Percentiles rank a stretch among this genome's conserved stretches.
Conservation (phyloP, 1,140 invertebrate species). For the Euura saliciscinereae region DNA sequence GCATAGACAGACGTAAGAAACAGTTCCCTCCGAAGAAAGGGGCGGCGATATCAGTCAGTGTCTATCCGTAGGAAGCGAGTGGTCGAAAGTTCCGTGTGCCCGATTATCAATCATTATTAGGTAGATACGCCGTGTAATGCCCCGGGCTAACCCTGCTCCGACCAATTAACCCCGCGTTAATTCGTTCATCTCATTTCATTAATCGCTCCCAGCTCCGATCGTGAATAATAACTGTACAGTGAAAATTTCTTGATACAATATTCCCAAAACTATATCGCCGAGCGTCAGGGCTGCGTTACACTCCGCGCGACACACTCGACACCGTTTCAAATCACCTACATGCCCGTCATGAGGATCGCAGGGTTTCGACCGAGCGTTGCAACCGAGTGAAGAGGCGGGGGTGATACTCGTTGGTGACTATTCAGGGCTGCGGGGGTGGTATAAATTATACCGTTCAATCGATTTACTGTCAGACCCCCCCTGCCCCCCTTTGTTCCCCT, state of each 20-base stretch:
- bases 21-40: too few relatives aligned
- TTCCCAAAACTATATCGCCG: not conserved
- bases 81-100: too few relatives aligned
- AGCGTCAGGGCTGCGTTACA: not conserved
- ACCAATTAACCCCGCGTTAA: too few relatives aligned
- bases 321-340: not conserved
- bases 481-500: constrained; percentile 19
- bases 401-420: constrained; percentile 35
- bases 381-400: not conserved
- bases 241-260: not conserved
- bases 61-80: too few relatives aligned
- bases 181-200: too few relatives aligned
- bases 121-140: too few relatives aligned
- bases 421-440: constrained; percentile 45
- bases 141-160: too few relatives aligned
- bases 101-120: too few relatives aligned
- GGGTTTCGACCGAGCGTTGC: not conserved
- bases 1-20: too few relatives aligned
- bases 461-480: constrained; percentile 56
- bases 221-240: too few relatives aligned
- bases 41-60: too few relatives aligned
- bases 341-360: not conserved
- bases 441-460: constrained; percentile 63
- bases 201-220: too few relatives aligned
- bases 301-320: not conserved